phyloP scores from a whole-genome alignment of 2,888 invertebrate genomes.

The Scrobipalpa atriplicella region DNA sequence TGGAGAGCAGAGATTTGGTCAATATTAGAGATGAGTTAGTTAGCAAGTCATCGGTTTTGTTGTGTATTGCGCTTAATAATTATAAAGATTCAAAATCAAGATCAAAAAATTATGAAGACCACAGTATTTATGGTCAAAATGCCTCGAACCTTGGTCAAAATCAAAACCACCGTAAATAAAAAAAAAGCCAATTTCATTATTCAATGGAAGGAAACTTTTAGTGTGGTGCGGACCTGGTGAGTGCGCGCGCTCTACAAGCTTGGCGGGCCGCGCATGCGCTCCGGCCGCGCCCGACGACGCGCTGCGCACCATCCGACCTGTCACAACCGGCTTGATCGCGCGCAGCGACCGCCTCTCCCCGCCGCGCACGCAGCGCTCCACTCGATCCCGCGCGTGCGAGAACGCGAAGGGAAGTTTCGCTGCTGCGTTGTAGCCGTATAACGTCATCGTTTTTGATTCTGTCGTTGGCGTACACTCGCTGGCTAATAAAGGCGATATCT shows the following conservation, averaged over 20 bases:
- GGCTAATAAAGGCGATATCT: constrained; percentile 72
- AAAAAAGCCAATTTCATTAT: not conserved
- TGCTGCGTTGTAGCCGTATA: constrained; percentile 79
- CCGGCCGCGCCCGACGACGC: constrained; percentile 76
- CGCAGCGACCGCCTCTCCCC: constrained; percentile 59
- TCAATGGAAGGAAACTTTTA: constrained; percentile 40
- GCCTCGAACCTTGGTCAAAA: no score
- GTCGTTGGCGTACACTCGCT: constrained; percentile 67
- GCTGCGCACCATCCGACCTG: constrained; percentile 81
- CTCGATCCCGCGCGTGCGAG: constrained; percentile 63
- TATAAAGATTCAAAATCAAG: no score
- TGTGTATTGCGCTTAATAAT: no score
- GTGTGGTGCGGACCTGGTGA: constrained; percentile 65
- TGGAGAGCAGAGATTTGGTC: no score
- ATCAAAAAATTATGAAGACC: no score
- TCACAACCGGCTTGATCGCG: constrained; percentile 52
- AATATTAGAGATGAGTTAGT: no score
- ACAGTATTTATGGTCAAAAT: no score
- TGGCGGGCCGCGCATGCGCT: constrained; percentile 67
- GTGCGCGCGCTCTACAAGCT: constrained; percentile 67
- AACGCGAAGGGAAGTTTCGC: constrained; percentile 78
- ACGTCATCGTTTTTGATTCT: constrained; percentile 72
- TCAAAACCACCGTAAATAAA: no score
- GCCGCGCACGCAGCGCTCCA: constrained; percentile 40
- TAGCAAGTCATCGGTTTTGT: no score